Conservation (phyloP, 1,140 invertebrate species). For the Calosoma granatense region DNA sequence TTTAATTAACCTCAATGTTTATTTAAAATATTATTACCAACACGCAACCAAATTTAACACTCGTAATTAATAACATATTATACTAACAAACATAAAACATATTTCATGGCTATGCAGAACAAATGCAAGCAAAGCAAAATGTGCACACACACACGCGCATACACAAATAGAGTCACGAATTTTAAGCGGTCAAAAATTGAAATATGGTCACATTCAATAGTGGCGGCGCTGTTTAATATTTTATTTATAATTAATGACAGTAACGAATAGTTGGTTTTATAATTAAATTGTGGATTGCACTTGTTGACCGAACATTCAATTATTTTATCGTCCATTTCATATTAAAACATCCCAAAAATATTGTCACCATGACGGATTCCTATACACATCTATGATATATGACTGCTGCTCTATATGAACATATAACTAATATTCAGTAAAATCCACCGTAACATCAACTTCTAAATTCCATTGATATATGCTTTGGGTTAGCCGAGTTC, state of each 20-base stretch:
- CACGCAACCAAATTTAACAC: not conserved
- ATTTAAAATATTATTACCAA: not conserved
- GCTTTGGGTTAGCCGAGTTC: too few species aligned
- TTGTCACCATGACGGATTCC: too few species aligned
- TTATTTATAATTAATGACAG: not conserved
- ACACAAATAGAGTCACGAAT: too few species aligned
- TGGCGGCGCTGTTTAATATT: not conserved
- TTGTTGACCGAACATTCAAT: not conserved
- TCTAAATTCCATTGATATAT: too few species aligned
- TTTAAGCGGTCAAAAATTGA: not conserved
- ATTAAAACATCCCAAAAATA: too few species aligned
- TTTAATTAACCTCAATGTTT: not conserved
- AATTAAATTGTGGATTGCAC: not conserved
- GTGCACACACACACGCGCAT: not conserved
- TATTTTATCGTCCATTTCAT: not conserved
- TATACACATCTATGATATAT: too few species aligned
- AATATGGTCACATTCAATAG: not conserved
- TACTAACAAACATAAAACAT: not conserved
- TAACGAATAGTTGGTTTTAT: not conserved
- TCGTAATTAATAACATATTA: not conserved
- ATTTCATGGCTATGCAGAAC: too few species aligned
- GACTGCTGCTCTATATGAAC: too few species aligned
- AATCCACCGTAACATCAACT: too few species aligned
- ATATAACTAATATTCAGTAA: too few species aligned
- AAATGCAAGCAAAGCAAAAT: too few species aligned